Percentiles rank a stretch among this genome's conserved stretches.
Conservation (phyloP, 2,888 invertebrate genomes). For the Orgyia antiqua region DNA sequence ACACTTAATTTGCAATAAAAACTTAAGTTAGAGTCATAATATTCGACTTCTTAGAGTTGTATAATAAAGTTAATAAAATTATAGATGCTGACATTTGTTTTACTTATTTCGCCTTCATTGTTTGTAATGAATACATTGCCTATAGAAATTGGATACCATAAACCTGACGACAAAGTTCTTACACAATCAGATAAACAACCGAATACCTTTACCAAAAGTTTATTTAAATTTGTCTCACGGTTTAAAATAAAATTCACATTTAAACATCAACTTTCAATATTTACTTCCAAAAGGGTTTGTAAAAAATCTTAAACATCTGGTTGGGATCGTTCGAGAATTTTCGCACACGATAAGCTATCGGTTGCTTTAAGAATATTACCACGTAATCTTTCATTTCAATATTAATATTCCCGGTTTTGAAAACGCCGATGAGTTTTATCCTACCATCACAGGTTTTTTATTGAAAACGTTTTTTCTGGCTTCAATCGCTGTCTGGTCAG, state of each 20-base stretch:
- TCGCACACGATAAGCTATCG: conserved; percentile 31
- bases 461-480: conserved; percentile 24
- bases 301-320: conserved; percentile 11
- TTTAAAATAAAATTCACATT: conserved; percentile 6
- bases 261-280: conserved; percentile 16
- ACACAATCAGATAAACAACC: conserved; percentile 2
- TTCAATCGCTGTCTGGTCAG: conserved; percentile 17
- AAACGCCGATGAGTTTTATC: conserved; percentile 45
- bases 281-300: conserved; percentile 11
- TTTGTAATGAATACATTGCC: no score
- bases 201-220: conserved; percentile 3
- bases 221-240: conserved; percentile 3
- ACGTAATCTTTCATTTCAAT: conserved; percentile 48
- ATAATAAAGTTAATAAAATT: no score
- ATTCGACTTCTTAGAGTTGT: no score
- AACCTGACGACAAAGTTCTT: neutral
- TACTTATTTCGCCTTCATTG: no score
- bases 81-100: no score
- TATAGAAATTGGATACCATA: neutral
- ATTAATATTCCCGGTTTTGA: conserved; percentile 54
- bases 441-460: conserved; percentile 36
- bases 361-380: conserved; percentile 30
- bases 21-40: no score
- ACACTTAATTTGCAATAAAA: no score
- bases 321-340: conserved; percentile 16